Percentiles rank a stretch among this genome's conserved stretches.
These are phyloP conservation scores for Nasonia vitripennis DNA, from an alignment of 1,140 invertebrate genomes.

Conservation along the genomic window DNA sequence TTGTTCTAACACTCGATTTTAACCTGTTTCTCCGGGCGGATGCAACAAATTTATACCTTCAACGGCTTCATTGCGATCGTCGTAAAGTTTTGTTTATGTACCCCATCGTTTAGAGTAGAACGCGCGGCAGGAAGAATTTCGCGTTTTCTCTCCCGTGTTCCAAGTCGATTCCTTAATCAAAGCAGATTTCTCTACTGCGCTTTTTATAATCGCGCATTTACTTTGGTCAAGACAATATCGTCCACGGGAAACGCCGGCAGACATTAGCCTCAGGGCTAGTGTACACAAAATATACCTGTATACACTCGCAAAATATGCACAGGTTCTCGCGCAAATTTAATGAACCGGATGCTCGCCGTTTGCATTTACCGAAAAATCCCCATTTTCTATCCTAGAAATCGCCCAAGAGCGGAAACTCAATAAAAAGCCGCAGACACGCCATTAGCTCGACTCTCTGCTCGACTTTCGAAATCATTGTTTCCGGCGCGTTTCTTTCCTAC, in stretches of 20 bases:
- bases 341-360: background rate
- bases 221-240: background rate
- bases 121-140: background rate
- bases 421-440: background rate
- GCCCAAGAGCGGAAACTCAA: conserved; percentile 1
- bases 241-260: background rate
- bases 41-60: background rate
- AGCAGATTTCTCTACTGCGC: background rate
- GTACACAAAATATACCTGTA: too few relatives aligned
- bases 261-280: too few relatives aligned
- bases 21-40: conserved; percentile 1
- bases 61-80: conserved; percentile 4
- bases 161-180: background rate
- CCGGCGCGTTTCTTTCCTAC: conserved; percentile 20
- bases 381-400: conserved; percentile 16
- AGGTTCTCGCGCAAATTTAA: background rate
- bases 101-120: background rate
- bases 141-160: background rate
- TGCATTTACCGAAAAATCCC: background rate
- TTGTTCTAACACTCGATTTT: conserved; percentile 16
- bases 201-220: too few relatives aligned
- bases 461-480: conserved; percentile 41
- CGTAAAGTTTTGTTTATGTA: conserved; percentile 9
- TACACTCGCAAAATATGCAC: too few relatives aligned
- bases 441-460: background rate